Evolutionary conservation across 2,888 invertebrate species (phyloP).

Genomic region (Pilophorus perplexus): DNA sequence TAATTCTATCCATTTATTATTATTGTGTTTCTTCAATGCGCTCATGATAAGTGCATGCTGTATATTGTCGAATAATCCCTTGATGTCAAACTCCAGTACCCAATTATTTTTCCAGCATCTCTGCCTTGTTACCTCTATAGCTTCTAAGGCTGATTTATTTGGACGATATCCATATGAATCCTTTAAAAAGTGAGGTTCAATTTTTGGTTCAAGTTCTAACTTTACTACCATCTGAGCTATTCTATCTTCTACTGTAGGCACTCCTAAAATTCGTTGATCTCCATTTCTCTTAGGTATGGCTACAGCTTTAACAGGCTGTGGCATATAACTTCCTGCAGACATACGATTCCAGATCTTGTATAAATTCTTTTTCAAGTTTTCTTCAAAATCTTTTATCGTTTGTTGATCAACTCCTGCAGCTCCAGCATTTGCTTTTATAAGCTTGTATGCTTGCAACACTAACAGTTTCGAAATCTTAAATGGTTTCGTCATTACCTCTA

Average conservation of each 20-base stretch:
- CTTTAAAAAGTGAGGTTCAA: not conserved
- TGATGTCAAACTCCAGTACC: not conserved
- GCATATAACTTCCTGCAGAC: not conserved
- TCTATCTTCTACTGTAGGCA: not conserved
- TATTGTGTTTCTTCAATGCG: not conserved
- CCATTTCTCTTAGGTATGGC: not conserved
- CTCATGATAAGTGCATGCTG: not conserved
- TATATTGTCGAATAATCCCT: not conserved
- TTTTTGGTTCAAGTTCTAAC: not conserved
- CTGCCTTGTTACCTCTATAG: not conserved
- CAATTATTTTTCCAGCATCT: not conserved
- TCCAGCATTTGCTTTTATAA: no score
- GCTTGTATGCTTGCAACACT: no score
- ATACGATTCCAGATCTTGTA: no score
- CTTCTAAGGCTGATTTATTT: not conserved
- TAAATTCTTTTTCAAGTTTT: no score
- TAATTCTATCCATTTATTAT: not conserved
- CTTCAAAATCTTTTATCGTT: no score
- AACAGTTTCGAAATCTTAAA: no score
- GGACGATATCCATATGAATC: not conserved
- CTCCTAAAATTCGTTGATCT: not conserved
- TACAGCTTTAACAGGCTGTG: not conserved
- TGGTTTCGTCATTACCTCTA: no score
- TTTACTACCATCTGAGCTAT: not conserved
- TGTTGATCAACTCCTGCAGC: no score